Conservation (phyloP, 2,888 invertebrate genomes). For the Drosophila maculinotata region DNA sequence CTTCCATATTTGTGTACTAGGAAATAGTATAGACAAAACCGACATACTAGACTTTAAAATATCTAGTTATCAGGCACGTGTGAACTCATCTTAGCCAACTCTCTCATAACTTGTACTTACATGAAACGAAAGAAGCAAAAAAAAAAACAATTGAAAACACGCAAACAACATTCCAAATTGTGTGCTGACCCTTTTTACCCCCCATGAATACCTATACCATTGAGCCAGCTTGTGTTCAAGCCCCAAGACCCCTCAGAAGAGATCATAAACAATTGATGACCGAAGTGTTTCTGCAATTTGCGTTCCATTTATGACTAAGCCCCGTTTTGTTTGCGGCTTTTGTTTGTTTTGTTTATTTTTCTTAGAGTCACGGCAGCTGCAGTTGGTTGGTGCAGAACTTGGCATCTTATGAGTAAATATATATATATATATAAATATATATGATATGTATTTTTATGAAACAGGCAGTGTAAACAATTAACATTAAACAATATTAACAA, state of each 20-base stretch:
- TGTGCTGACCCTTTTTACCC: constrained; percentile 23
- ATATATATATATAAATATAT: constrained; percentile 55
- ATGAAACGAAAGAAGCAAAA: constrained; percentile 8
- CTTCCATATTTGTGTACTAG: too few relatives aligned
- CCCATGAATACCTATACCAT: constrained; percentile 50
- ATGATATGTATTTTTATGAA: constrained; percentile 77
- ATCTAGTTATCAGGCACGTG: constrained; percentile 30
- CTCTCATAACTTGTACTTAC: constrained; percentile 53
- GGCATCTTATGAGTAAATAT: constrained; percentile 77
- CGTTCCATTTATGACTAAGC: constrained; percentile 34
- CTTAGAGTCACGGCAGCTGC: constrained; percentile 42
- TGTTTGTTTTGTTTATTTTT: constrained; percentile 40
- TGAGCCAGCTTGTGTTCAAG: constrained; percentile 69
- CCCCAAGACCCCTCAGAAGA: constrained; percentile 14
- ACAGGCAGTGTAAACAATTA: constrained; percentile 56
- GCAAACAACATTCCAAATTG: constrained; percentile 59
- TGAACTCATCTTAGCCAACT: constrained; percentile 36
- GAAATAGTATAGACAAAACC: neutral
- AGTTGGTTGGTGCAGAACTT: constrained; percentile 65
- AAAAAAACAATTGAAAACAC: constrained; percentile 20
- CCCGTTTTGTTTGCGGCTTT: constrained; percentile 57
- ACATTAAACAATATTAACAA: constrained; percentile 62
- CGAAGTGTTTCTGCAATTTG: constrained; percentile 10
- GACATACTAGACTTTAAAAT: too few relatives aligned
- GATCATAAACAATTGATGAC: constrained; percentile 7